phyloP scores from a whole-genome alignment of 2,797 vertebrate species.

The Novumbra hubbsi region DNA sequence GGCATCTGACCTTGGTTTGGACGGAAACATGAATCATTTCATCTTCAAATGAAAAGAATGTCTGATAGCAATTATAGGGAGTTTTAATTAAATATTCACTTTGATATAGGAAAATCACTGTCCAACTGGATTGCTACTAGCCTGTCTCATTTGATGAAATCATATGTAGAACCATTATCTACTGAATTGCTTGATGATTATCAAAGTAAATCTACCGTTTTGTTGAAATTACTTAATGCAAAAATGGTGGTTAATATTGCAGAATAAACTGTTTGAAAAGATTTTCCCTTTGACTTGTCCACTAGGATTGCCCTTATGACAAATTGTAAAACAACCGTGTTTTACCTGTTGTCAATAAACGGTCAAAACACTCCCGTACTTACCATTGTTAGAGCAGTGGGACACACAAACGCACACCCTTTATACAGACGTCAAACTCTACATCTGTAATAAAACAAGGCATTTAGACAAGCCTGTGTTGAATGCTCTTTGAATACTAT shows the following conservation, averaged over 20 bases:
- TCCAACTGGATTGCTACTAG: slow-evolving; percentile 42
- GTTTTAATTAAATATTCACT: slow-evolving; percentile 94
- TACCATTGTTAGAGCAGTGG: not conserved
- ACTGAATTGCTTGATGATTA: slow-evolving; percentile 32
- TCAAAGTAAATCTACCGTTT: not conserved
- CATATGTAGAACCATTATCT: slow-evolving; percentile 43
- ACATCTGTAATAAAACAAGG: slow-evolving; percentile 46
- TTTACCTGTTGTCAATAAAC: not conserved
- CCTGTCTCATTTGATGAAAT: slow-evolving; percentile 42
- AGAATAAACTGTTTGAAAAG: not conserved
- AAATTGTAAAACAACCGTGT: not conserved
- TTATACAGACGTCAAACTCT: not conserved
- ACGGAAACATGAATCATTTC: slow-evolving; percentile 84
- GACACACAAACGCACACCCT: not conserved
- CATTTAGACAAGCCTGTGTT: slow-evolving; percentile 57
- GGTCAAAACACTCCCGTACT: not conserved
- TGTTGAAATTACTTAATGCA: not conserved
- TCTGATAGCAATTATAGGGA: slow-evolving; percentile 87
- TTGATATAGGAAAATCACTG: slow-evolving; percentile 74
- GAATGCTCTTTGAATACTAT: slow-evolving; percentile 65
- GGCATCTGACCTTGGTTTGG: slow-evolving; percentile 86
- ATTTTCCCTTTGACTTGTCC: not conserved
- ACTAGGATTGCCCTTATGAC: not conserved
- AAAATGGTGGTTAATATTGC: not conserved
- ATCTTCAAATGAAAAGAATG: slow-evolving; percentile 91